Evolutionary conservation across 2,888 invertebrate species (phyloP), one percentile per base, ranked within the genome.

Genomic region (Drosophila affinis): DNA sequence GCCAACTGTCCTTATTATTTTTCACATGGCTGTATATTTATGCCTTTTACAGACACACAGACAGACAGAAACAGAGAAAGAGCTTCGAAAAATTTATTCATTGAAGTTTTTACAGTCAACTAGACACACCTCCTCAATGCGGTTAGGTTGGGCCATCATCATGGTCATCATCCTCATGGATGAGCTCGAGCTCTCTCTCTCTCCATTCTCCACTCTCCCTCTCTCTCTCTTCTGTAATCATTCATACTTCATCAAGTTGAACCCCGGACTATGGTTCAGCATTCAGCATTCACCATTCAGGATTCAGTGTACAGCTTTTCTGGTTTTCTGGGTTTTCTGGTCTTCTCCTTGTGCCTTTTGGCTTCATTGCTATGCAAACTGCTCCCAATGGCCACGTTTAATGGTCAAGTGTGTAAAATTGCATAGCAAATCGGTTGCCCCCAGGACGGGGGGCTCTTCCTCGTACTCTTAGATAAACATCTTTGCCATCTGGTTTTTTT

Each of bases 401-500:
- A 81, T 89, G 90, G 88, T 89, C 84, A 89, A 89, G 80, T 89
- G 89, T 88, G 88, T 88, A 89, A 90, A 88, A 88, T 89, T 89
- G 84, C 87, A 86, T 80, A 79, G 87, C 84, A 89, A 90, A 89
- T 90, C 81, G 81, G 81, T 76, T 78, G 81, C 51, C 67, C 60
- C 49, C 32, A 24, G 55, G 34, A 18, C 17, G 47, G 18, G 27
- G 47, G 32, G 14, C 21, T 21, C 9, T 27, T 55, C 61, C 53
- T 17, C 52, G 34, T 75, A 53, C 76, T 75, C 71, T 76, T 75
- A 76, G 89, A 89, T 86, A 89, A 88, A 88, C 87, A 88, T 89
- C 89, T 89, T 72, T 69, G 78, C 74, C 65, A 59, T 65, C 60
- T 76, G 62, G 56, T 47, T 62, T 61, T 54, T 55, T 45, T 18